Evolutionary conservation across 2,888 invertebrate genomes (phyloP), one percentile per base, ranked within the genome.

Genomic region (Epinotia nisella): DNA sequence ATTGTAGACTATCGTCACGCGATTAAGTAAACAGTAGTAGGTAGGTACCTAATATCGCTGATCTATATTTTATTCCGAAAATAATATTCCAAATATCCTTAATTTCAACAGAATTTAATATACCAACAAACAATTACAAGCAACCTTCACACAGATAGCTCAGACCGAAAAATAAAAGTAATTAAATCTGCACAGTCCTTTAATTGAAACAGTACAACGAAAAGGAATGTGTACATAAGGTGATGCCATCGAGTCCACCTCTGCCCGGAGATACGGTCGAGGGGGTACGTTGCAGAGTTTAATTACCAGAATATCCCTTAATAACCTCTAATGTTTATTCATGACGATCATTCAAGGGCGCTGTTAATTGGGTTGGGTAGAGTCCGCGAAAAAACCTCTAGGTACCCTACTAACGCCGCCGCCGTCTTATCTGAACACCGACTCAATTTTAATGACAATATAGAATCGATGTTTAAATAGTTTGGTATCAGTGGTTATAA

Each of bases 191-290:
- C 51, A 35, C 45, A 68, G 55, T 68, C 49, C 35, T 72, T 61
- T 62, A 24, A 56, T 45, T 61, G 19, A 49, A 55, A 19, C 41
- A 24, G 66, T 58, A 60, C 68, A 49, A 58, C 56, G 41, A 58
- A 45, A 68, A 45, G 70, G 74, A 70, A 74, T 74, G 69, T 45
- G 60, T 53, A 15, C 39, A 5, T 21, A 58, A 59, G 55, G 67
- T 68, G 60, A 65, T 61, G 70, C 66, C 70, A 68, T 55, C 64
- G 58, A 70, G 17, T 15, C 74, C 19, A 13, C 49, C 49, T 35
- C 35, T 35, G 19, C 59, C 75, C 78, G 78, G 78, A 77, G 77
- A 74, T 71, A 79, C 76, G 77, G 74, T 71, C 76, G 71, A 76
- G 70, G 73, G 45, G 70, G 61, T 56, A 62, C 71, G 68, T 75